A percentile compares a stretch with the other conserved stretches of the same genome.
These are phyloP conservation scores for Loxodonta africana DNA, from an alignment of 2,113 vertebrate species.

Conservation along the genomic window DNA sequence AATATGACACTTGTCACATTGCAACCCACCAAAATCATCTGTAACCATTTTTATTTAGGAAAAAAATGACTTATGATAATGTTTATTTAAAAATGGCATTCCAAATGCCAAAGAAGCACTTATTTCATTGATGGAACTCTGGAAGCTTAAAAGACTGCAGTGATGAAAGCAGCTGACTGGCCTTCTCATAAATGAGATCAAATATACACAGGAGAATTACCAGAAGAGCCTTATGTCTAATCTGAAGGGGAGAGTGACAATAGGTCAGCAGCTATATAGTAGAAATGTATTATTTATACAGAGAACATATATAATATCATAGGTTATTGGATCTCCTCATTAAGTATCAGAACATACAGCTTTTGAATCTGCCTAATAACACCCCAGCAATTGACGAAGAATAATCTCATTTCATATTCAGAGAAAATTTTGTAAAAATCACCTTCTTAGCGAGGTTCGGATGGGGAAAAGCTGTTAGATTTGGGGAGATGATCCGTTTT, in stretches of 20 bases:
- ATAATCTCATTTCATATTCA: slow-evolving; percentile 6
- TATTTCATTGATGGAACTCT: slow-evolving; percentile 32
- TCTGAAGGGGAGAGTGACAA: background rate
- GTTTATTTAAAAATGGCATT: slow-evolving; percentile 48
- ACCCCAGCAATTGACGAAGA: background rate
- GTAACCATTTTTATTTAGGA: slow-evolving; percentile 56
- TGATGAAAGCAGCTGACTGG: slow-evolving; percentile 1
- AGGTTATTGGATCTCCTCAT: background rate
- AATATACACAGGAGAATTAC: slow-evolving; percentile 36
- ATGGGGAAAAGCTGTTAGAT: background rate
- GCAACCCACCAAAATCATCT: background rate
- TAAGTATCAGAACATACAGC: background rate
- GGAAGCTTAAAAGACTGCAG: slow-evolving; percentile 52
- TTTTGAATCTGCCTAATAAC: slow-evolving; percentile 23
- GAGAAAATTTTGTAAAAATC: background rate
- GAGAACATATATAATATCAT: background rate
- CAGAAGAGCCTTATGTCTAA: background rate
- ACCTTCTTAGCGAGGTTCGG: background rate
- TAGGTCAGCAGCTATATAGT: background rate
- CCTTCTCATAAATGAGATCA: slow-evolving; percentile 34
- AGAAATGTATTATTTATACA: slow-evolving; percentile 14
- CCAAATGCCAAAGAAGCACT: background rate
- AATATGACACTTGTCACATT: slow-evolving; percentile 25
- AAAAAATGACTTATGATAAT: slow-evolving; percentile 31
- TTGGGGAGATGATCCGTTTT: background rate